phyloP scores from a whole-genome alignment of 2,888 invertebrate genomes.

The Nasonia oneida region DNA sequence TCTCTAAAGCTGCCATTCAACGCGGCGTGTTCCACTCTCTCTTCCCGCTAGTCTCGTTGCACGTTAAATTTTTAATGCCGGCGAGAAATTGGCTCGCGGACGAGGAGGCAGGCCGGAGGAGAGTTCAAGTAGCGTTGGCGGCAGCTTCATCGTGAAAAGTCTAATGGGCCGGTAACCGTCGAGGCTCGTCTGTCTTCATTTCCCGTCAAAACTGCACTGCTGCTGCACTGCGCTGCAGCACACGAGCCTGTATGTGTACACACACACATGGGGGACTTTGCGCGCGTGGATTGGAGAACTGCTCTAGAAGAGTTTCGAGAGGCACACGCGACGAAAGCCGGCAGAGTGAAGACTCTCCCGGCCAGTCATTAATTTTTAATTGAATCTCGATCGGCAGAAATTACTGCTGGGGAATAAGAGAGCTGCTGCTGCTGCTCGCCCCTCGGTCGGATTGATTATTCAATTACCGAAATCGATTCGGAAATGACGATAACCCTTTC shows the following conservation, averaged over 20 bases:
- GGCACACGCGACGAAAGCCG: conserved; percentile 45
- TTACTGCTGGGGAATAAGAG: conserved; percentile 63
- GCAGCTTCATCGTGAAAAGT: conserved; percentile 64
- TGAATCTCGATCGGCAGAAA: conserved; percentile 70
- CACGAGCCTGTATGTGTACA: neutral
- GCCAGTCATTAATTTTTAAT: conserved; percentile 73
- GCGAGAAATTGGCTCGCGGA: conserved; percentile 49
- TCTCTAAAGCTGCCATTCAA: conserved; percentile 15
- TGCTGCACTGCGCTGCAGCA: conserved; percentile 42
- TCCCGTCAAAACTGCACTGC: conserved; percentile 64
- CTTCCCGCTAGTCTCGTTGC: neutral
- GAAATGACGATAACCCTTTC: conserved; percentile 72
- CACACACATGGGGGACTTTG: neutral
- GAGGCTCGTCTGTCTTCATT: conserved; percentile 72
- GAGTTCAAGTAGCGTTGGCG: conserved; percentile 49
- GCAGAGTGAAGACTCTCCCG: neutral
- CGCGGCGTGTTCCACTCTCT: neutral
- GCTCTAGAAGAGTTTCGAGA: conserved; percentile 22
- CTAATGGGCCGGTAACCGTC: conserved; percentile 69
- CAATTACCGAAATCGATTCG: conserved; percentile 77
- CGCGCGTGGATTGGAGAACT: neutral
- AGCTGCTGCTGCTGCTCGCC: conserved; percentile 35
- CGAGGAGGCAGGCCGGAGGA: conserved; percentile 14
- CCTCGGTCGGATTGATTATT: conserved; percentile 73
- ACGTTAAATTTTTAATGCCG: conserved; percentile 56